A percentile compares a stretch with the other conserved stretches of the same genome.
These are phyloP conservation scores for Esperia sulphurella DNA, from an alignment of 2,888 invertebrate genomes.

Conservation along the genomic window DNA sequence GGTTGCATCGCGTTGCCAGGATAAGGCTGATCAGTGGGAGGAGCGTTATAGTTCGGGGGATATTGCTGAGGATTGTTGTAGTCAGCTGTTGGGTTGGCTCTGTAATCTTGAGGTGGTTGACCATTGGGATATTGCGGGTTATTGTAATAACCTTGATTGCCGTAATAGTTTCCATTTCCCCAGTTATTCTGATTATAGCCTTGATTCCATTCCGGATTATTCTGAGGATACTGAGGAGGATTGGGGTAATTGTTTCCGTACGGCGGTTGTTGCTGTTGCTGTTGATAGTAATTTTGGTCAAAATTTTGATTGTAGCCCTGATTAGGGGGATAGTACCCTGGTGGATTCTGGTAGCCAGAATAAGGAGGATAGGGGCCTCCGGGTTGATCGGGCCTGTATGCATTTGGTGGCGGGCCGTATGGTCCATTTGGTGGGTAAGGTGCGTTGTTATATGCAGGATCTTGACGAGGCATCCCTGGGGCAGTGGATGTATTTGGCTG, in stretches of 20 bases:
- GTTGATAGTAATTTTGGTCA: conserved; percentile 62
- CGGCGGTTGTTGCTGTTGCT: conserved; percentile 34
- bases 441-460: conserved; percentile 39
- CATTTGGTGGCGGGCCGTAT: conserved; percentile 45
- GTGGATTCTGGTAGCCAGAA: conserved; percentile 57
- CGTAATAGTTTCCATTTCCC: conserved; percentile 63
- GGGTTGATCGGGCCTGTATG: conserved; percentile 50
- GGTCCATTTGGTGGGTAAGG: conserved; percentile 56
- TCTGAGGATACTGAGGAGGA: conserved; percentile 44
- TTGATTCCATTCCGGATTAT: conserved; percentile 41
- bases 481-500: conserved; percentile 62
- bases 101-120: conserved; percentile 51
- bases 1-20: conserved; percentile 49
- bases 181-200: conserved; percentile 67
- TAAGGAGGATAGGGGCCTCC: conserved; percentile 62
- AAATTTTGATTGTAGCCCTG: conserved; percentile 66
- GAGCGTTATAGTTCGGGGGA: conserved; percentile 51
- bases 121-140: conserved; percentile 61
- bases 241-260: conserved; percentile 63
- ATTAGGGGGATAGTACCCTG: conserved; percentile 72
- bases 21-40: conserved; percentile 45
- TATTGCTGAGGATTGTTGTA: conserved; percentile 51
- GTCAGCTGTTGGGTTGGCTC: conserved; percentile 38
- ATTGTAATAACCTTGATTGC: conserved; percentile 60
- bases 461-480: conserved; percentile 34